These are phyloP conservation scores for Germaria angustata DNA, from an alignment of 2,888 invertebrate genomes.

Conservation along the genomic window DNA sequence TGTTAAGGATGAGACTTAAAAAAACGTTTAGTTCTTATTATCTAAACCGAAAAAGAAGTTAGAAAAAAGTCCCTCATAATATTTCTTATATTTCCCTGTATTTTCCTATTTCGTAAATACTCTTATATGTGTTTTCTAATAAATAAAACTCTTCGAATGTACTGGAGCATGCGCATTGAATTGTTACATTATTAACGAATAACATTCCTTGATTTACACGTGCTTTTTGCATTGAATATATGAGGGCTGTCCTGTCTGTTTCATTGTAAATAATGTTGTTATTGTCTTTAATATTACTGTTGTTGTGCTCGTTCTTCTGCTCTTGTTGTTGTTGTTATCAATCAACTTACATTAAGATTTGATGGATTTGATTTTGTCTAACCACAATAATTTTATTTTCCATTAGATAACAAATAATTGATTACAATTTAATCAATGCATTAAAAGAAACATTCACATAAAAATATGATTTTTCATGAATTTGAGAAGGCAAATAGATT, in stretches of 20 bases:
- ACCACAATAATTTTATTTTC: constrained; percentile 29
- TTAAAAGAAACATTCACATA: background rate
- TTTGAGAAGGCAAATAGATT: constrained; percentile 4
- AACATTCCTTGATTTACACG: constrained; percentile 65
- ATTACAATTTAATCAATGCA: constrained; percentile 34
- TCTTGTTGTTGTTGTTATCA: constrained; percentile 64
- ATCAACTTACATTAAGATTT: constrained; percentile 53
- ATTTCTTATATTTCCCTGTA: constrained; percentile 46
- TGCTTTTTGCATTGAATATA: constrained; percentile 62
- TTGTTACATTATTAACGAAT: constrained; percentile 65
- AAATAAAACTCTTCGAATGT: constrained; percentile 12
- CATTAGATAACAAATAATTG: constrained; percentile 54
- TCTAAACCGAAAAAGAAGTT: no score
- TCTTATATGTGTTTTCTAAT: background rate
- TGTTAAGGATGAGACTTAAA: no score
- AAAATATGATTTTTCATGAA: background rate
- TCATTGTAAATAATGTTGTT: constrained; percentile 62
- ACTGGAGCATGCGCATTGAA: constrained; percentile 31
- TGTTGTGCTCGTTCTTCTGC: constrained; percentile 39
- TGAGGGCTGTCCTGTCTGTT: constrained; percentile 63
- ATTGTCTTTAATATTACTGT: constrained; percentile 63
- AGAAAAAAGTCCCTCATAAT: no score
- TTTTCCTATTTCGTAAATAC: background rate
- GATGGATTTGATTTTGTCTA: constrained; percentile 51
- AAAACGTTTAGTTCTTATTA: no score